These are phyloP conservation scores for Odiellus spinosus DNA, from an alignment of 2,888 invertebrate species.

Conservation along the genomic window DNA sequence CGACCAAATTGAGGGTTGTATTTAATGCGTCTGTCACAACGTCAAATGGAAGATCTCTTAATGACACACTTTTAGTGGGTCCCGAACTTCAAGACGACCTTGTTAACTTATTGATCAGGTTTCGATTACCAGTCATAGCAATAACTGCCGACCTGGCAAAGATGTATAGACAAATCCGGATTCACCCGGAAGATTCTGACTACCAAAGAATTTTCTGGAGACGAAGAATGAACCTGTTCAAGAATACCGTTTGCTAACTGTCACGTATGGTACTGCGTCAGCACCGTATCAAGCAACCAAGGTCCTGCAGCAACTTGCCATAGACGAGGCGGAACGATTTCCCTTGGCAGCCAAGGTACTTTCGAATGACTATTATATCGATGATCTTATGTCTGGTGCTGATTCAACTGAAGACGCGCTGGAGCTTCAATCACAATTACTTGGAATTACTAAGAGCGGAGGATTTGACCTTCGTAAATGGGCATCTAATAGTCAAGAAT, in stretches of 20 bases:
- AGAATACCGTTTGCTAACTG: conserved; percentile 18
- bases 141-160: conserved; percentile 28
- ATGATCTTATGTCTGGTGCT: conserved; percentile 14
- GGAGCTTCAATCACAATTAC: conserved; percentile 4
- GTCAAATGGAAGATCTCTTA: conserved; percentile 21
- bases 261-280: conserved; percentile 24
- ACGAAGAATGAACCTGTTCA: conserved; percentile 14
- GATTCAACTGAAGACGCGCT: conserved; percentile 15
- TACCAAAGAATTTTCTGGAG: conserved; percentile 26
- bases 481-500: too few species aligned
- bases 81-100: conserved; percentile 26
- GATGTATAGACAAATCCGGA: conserved; percentile 27
- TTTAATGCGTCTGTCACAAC: conserved; percentile 4
- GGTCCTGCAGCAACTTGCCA: conserved; percentile 17
- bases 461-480: too few species aligned
- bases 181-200: conserved; percentile 11
- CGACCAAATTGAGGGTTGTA: not conserved
- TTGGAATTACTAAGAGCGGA: too few species aligned
- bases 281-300: conserved; percentile 23
- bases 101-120: conserved; percentile 22
- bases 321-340: conserved; percentile 14
- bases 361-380: conserved; percentile 23
- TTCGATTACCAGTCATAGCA: conserved; percentile 21
- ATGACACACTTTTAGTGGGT: conserved; percentile 25
- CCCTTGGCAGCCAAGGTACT: conserved; percentile 15